phyloP scores from a whole-genome alignment of 2,113 vertebrate genomes.

The Paradisaea rubra region DNA sequence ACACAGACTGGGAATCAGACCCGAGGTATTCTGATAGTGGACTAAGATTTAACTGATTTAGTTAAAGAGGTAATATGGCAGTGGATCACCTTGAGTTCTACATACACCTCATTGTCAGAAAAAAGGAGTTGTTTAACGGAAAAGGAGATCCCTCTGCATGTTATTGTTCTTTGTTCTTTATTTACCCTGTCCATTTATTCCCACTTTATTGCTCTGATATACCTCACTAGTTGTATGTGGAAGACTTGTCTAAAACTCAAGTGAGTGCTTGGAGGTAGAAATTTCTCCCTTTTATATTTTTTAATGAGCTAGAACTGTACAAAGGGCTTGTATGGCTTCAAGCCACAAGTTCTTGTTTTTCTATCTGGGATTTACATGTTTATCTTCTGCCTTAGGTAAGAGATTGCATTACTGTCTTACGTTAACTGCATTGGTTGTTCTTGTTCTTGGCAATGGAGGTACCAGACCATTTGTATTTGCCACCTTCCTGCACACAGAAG shows the following conservation, averaged over 20 bases:
- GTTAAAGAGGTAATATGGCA: background rate
- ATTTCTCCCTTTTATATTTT: background rate
- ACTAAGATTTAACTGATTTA: background rate
- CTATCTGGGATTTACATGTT: background rate
- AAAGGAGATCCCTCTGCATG: background rate
- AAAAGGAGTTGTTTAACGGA: background rate
- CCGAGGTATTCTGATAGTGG: background rate
- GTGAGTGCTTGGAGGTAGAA: background rate
- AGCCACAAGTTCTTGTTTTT: background rate
- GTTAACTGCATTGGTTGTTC: background rate
- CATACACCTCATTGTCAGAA: background rate
- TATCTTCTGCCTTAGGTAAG: background rate
- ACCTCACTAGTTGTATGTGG: background rate
- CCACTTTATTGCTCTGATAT: background rate
- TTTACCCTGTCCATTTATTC: background rate
- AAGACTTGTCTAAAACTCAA: background rate
- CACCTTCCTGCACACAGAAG: background rate
- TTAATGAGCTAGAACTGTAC: background rate
- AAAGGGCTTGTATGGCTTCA: background rate
- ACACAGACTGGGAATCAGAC: background rate
- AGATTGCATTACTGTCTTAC: background rate
- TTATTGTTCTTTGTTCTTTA: background rate
- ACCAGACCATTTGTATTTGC: background rate
- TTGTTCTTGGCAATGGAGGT: background rate
- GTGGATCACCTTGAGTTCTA: background rate